Percentiles rank a stretch among this genome's conserved stretches.
These are phyloP conservation scores for Hydropotes inermis DNA, from an alignment of 2,113 vertebrate genomes.

Conservation along the genomic window DNA sequence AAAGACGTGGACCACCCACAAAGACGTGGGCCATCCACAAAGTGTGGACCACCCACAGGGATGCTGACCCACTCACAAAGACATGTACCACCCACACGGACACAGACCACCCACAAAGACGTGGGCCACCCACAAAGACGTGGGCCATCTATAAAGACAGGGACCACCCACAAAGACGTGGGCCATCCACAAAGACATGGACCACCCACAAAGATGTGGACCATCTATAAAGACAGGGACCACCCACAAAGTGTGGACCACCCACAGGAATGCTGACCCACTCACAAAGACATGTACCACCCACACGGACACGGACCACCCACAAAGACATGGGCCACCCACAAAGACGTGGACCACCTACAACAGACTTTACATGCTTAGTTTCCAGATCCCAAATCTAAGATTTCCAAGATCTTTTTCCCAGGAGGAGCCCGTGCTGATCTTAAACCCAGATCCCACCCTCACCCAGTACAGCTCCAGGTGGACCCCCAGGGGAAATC, in stretches of 20 bases:
- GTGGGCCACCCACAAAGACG: background rate
- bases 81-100: fast-evolving
- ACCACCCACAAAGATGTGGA: background rate
- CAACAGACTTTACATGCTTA: background rate
- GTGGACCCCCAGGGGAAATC: background rate
- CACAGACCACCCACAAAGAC: fast-evolving
- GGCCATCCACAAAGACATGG: background rate
- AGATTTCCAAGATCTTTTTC: background rate
- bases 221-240: no score
- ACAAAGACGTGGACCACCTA: background rate
- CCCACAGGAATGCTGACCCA: no score
- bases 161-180: background rate
- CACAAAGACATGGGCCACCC: background rate
- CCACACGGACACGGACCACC: no score
- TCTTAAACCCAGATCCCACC: background rate
- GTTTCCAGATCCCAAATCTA: background rate
- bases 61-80: background rate
- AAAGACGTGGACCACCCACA: no score
- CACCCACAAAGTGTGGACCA: background rate
- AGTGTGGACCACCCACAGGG: no score
- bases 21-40: no score
- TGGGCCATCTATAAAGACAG: no score
- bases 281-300: background rate
- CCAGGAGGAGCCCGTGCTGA: no score
- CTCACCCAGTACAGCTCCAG: background rate